Percentiles rank a stretch among this genome's conserved stretches.
Conservation (phyloP, 2,113 vertebrate species). For the Pristiophorus japonicus region DNA sequence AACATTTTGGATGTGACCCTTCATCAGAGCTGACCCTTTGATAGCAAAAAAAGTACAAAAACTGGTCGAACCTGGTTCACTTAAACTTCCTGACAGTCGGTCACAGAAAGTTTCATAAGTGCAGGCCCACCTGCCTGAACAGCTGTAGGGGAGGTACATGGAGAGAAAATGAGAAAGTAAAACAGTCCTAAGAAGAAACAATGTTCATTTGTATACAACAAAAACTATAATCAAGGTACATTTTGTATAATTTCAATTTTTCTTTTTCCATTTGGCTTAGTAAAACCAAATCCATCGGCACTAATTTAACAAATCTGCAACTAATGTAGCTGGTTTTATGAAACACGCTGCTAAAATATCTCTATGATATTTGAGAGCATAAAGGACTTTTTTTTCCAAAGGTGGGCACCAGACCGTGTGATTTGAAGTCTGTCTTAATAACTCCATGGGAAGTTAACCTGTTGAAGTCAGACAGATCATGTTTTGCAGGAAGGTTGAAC, state of each 20-base stretch:
- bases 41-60: background rate
- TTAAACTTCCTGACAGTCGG: background rate
- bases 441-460: constrained; percentile 31
- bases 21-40: background rate
- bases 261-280: background rate
- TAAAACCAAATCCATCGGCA: background rate
- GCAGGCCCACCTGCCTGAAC: background rate
- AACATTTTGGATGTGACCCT: background rate
- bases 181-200: background rate
- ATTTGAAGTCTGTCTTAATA: constrained; percentile 20
- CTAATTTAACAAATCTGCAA: background rate
- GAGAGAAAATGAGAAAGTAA: background rate
- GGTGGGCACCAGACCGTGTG: too few species aligned
- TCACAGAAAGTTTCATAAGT: background rate
- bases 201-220: background rate
- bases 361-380: constrained; percentile 24
- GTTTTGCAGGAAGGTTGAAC: constrained; percentile 22
- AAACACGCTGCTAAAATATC: background rate
- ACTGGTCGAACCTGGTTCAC: background rate
- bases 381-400: constrained; percentile 30
- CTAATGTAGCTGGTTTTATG: background rate
- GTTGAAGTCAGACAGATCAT: constrained; percentile 30
- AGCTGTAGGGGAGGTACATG: background rate
- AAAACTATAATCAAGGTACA: background rate
- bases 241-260: background rate